Conservation (phyloP, 1,140 invertebrate species). For the Polypedilum pembai region DNA sequence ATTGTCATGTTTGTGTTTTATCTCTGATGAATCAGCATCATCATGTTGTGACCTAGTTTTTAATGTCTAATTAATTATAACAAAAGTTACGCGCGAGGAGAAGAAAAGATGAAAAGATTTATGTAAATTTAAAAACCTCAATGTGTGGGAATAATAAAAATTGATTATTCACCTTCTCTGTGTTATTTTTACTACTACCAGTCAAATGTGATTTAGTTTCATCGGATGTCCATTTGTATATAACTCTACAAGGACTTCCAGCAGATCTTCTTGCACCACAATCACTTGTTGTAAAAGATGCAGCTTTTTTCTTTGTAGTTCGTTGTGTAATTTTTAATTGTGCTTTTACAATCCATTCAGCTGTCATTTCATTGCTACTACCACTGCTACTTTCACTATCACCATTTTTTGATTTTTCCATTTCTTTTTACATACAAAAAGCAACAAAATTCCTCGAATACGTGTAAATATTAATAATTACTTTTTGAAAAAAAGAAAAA, state of each 20-base stretch:
- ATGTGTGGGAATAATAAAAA: neutral
- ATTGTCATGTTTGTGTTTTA: neutral
- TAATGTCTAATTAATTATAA: neutral
- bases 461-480: neutral
- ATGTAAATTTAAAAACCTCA: neutral
- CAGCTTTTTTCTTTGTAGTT: constrained; percentile 36
- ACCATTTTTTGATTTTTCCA: constrained; percentile 1
- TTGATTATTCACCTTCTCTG: neutral
- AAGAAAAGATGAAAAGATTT: neutral
- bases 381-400: neutral
- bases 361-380: constrained; percentile 36
- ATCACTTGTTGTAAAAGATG: constrained; percentile 32
- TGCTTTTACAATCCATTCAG: constrained; percentile 43
- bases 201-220: constrained; percentile 37
- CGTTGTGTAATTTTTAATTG: constrained; percentile 40
- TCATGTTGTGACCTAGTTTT: neutral
- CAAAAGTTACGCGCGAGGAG: neutral
- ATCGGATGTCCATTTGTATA: constrained; percentile 37
- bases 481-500: neutral
- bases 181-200: neutral
- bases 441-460: neutral
- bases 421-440: neutral
- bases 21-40: constrained; percentile 6
- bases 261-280: constrained; percentile 34
- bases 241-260: constrained; percentile 38